These are phyloP conservation scores for Physella acuta DNA, from an alignment of 1,140 invertebrate genomes.

Conservation along the genomic window DNA sequence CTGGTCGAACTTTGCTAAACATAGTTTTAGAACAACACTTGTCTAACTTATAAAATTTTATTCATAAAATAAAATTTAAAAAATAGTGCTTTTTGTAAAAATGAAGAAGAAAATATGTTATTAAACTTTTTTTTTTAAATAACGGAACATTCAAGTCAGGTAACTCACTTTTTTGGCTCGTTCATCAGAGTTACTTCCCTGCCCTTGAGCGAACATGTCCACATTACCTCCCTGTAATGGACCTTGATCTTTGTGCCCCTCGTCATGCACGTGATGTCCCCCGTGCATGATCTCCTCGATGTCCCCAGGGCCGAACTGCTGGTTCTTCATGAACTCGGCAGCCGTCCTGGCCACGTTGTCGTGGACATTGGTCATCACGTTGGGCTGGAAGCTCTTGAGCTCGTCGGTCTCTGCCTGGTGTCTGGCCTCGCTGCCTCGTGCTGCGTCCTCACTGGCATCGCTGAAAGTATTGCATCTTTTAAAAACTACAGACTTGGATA, in stretches of 20 bases:
- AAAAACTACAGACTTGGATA: neutral
- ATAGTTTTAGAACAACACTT: too few species aligned
- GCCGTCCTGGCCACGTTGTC: neutral
- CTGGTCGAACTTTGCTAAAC: too few species aligned
- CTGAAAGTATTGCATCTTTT: neutral
- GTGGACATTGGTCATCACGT: neutral
- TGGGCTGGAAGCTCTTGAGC: neutral
- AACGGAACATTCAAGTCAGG: too few species aligned
- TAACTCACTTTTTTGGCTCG: too few species aligned
- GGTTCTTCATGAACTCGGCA: conserved; percentile 13
- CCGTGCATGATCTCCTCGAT: neutral
- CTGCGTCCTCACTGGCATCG: neutral
- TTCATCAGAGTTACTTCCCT: neutral
- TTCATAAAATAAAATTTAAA: too few species aligned
- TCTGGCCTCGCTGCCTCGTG: neutral
- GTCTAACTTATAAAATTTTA: too few species aligned
- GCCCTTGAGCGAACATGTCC: neutral
- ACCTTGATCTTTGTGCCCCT: neutral
- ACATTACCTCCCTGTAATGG: neutral
- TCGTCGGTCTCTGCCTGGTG: neutral
- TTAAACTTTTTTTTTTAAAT: too few species aligned
- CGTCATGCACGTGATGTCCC: conserved; percentile 13
- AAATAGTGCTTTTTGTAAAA: too few species aligned
- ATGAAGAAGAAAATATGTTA: too few species aligned
- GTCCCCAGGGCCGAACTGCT: neutral